phyloP scores from a whole-genome alignment of 2,888 invertebrate species.

The Nomada goodeniana region DNA sequence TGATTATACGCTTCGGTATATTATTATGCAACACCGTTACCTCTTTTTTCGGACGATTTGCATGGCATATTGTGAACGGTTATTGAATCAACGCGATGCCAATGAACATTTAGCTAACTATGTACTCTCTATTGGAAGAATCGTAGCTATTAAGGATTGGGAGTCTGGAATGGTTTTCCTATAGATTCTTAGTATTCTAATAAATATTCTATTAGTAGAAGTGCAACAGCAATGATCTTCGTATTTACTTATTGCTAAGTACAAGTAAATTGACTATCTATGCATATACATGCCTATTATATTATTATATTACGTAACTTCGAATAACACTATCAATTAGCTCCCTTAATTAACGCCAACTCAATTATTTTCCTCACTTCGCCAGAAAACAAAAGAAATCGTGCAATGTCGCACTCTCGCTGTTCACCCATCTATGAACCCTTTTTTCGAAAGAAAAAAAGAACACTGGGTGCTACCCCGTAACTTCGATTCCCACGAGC shows the following conservation, averaged over 20 bases:
- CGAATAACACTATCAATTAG: too few relatives aligned
- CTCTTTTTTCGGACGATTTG: neutral
- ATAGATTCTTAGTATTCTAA: too few relatives aligned
- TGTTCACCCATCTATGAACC: neutral
- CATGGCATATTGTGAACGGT: too few relatives aligned
- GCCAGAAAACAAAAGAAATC: neutral
- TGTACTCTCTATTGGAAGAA: neutral
- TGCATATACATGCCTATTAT: too few relatives aligned
- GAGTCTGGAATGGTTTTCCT: too few relatives aligned
- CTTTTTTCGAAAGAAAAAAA: neutral
- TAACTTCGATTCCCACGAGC: slow-evolving; percentile 48
- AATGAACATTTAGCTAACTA: neutral
- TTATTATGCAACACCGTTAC: slow-evolving; percentile 3
- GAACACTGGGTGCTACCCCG: slow-evolving; percentile 5
- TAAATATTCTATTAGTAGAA: too few relatives aligned
- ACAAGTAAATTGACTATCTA: too few relatives aligned
- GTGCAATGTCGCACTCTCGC: neutral
- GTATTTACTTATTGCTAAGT: too few relatives aligned
- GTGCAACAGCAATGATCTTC: too few relatives aligned
- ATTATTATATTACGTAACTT: too few relatives aligned
- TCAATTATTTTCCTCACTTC: neutral
- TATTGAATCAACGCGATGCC: neutral
- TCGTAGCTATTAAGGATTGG: neutral
- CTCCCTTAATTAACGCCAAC: neutral
- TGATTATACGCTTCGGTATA: slow-evolving; percentile 8